phyloP scores from a whole-genome alignment of 92 coral and sea anemone species.

The Parazoanthus atlanticus region DNA sequence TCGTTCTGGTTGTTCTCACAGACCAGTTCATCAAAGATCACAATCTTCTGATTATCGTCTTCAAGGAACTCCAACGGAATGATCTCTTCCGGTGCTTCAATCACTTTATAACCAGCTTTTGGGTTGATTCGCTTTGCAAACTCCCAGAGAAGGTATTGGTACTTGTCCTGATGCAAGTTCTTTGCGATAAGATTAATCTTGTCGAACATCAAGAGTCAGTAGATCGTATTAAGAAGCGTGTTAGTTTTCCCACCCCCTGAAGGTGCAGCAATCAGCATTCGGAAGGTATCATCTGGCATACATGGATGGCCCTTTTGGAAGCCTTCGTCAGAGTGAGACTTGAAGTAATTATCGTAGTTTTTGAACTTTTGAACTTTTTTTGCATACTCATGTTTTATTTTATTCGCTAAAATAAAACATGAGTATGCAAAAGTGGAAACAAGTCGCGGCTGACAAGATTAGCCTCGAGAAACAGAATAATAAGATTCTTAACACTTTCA shows the following conservation, averaged over 20 bases:
- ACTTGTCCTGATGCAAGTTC: not conserved
- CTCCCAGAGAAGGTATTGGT: not conserved
- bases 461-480: not conserved
- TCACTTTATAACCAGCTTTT: not conserved
- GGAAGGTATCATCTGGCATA: constrained; percentile 18
- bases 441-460: too few relatives aligned
- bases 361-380: too few relatives aligned
- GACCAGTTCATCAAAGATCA: too few relatives aligned
- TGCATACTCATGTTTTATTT: too few relatives aligned
- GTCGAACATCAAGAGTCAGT: not conserved
- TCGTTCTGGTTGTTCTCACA: not conserved
- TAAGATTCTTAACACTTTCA: not conserved
- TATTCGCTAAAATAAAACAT: not conserved
- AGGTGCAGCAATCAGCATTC: constrained; percentile 28
- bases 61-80: not conserved
- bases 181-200: not conserved
- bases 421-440: not conserved
- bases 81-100: not conserved
- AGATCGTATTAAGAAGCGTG: not conserved
- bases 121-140: not conserved
- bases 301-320: not conserved
- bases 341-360: not conserved
- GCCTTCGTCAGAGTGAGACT: not conserved
- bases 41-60: too few relatives aligned
- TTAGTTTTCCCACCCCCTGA: not conserved